Percentiles rank a stretch among this genome's conserved stretches.
Conservation (phyloP, 2,888 invertebrate species). For the Nephrotoma appendiculata region DNA sequence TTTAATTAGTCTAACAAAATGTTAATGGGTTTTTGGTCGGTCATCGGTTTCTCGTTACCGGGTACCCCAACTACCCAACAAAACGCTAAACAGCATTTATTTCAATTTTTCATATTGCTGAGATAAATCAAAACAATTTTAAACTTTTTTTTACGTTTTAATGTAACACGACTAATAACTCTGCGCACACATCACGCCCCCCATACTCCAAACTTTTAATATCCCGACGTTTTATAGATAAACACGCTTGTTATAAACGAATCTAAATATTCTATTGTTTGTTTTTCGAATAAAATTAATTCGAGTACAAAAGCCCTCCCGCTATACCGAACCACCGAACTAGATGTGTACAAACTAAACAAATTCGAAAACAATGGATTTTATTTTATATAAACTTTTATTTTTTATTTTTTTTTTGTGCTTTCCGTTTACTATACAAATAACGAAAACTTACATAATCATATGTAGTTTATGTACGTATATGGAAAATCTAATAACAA, state of each 20-base stretch:
- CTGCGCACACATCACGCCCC: background rate
- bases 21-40: background rate
- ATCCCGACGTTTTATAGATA: background rate
- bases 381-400: background rate
- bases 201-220: background rate
- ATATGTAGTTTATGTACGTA: background rate
- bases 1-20: background rate
- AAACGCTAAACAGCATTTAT: background rate
- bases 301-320: background rate
- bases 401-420: background rate
- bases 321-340: background rate
- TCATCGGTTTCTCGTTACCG: background rate
- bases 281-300: background rate
- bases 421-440: background rate
- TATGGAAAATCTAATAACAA: background rate
- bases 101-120: background rate
- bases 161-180: background rate
- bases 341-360: background rate
- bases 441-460: background rate
- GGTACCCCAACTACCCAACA: background rate
- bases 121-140: background rate
- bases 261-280: background rate
- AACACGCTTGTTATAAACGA: background rate
- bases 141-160: background rate
- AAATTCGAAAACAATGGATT: background rate